Conservation (phyloP, 2,113 vertebrate genomes). For the Ginglymostoma cirratum region DNA sequence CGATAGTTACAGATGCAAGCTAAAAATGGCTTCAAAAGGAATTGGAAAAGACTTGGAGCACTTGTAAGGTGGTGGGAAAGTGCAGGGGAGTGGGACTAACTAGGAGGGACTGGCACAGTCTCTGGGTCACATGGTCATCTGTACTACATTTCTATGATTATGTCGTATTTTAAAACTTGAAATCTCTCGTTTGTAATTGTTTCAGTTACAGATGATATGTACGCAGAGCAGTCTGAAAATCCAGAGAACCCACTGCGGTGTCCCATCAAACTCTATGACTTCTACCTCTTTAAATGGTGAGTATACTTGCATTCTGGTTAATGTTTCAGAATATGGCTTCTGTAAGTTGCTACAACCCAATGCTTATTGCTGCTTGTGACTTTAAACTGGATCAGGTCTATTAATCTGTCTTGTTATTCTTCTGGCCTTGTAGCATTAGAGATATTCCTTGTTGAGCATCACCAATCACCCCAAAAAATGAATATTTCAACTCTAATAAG, state of each 20-base stretch:
- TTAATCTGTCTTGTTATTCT: not conserved
- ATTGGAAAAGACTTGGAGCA: too few relatives aligned
- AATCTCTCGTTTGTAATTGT: not conserved
- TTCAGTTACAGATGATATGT: slow-evolving; percentile 94
- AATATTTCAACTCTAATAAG: not conserved
- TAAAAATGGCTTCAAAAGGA: too few relatives aligned
- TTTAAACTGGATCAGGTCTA: not conserved
- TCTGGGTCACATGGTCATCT: not conserved
- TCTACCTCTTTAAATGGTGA: slow-evolving; percentile 99
- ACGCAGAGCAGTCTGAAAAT: slow-evolving; percentile 92
- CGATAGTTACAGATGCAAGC: too few relatives aligned
- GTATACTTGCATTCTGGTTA: slow-evolving; percentile 41
- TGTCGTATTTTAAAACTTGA: not conserved
- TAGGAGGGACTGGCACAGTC: not conserved
- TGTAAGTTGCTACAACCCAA: not conserved
- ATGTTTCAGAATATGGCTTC: not conserved
- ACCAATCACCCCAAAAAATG: not conserved
- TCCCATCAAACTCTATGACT: slow-evolving; percentile 98
- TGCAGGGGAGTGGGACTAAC: not conserved
- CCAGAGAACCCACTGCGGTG: slow-evolving; percentile 94
- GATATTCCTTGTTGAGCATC: not conserved
- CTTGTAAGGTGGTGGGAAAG: not conserved
- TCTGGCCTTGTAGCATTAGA: not conserved
- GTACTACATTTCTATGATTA: not conserved
- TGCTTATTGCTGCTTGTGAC: not conserved